Evolutionary conservation across 1,140 invertebrate species (phyloP), one percentile per base, ranked within the genome.

Genomic region (Drosophila sp.): DNA sequence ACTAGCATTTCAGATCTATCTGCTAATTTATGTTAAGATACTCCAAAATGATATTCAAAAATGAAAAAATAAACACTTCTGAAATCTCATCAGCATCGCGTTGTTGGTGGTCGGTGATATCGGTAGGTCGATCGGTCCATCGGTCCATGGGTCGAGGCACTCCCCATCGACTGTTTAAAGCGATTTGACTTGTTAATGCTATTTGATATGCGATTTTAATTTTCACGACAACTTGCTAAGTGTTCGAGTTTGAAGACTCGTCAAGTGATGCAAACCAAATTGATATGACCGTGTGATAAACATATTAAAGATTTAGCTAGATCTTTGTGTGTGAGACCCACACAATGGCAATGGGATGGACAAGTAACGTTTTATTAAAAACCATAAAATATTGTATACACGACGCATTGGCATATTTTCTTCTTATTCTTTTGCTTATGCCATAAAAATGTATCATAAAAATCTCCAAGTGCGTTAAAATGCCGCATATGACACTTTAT

Each of bases 401-500:
- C 27, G 25, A n/a, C 32, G 35, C 35, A 61, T 61, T 25, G 56
- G 33, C 60, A 61, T 61, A 44, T 40, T 38, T 61, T 27, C 11
- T 56, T 11, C 27, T 56, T 30, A 8, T 10, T 60, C 60, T 17
- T 47, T 62, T 47, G n/a, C 23, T 50, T 7, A 44, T 62, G 60
- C n/a, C 60, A 62, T 62, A 62, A 44, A 62, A 62, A 62, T 62
- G 60, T 62, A 41, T 30, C 60, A 62, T 62, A 62, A 62, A 62
- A 62, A 62, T 62, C 29, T 62, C 33, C 32, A 33, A 58, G 56
- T 58, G 56, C 56, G 56, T 50, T 64, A 27, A 27, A 35, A 55
- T 64, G 62, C 62, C 23, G 32, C 32, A 64, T 35, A 54, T 33
- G 41, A 64, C 41, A 27, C 62, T 27, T 64, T n/a, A 29, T 64